Base-by-base conservation (phyloP, 2,888 invertebrate species). In the Clistopyga incitator region DNA sequence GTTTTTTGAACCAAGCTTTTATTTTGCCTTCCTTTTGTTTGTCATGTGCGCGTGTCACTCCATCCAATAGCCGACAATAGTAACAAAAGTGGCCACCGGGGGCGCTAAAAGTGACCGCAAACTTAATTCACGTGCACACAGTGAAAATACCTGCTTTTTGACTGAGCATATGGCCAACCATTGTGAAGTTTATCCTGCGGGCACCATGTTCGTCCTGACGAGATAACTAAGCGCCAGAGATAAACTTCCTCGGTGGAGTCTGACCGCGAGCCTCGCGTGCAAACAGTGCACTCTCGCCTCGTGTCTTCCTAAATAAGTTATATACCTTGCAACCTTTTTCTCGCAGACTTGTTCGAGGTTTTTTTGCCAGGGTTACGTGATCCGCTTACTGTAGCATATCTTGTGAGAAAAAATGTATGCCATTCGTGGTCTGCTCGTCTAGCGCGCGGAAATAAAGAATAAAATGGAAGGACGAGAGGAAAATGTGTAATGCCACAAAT, bases 191-290 rank as follows among this genome's bases (percentile, higher is more conserved):
- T 4, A 61, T 13, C n/a, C 8, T n/a, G 8, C 59, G 34, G 8
- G 34, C 8, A 18, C 18, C n/a, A 8, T 2, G 8, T n/a, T 61
- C 34, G 18, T n/a, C 15, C 8, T 0, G 47, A 38, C 3, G 56
- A 70, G 71, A 71, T 23, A 42, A 34, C 70, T 18, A 20, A 45
- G 6, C 15, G 23, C 15, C 52, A 38, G 70, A 54, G 56, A 56
- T 71, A 71, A 54, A 70, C 25, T 54, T 71, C 20, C 25, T 42
- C 54, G 56, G 54, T 15, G 42, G 56, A 71, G 23, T 23, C 54
- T 38, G 71, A 71, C 71, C 56, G 23, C 54, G 23, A 42, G 42
- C 23, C 38, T 42, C 25, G 54, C 54, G 56, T 56, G 42, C 38
- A 38, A 56, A 71, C 56, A 3, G 15, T 70, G 54, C 23, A 54